These are phyloP conservation scores for Parochlus steinenii DNA, from an alignment of 2,888 invertebrate species.

Conservation along the genomic window DNA sequence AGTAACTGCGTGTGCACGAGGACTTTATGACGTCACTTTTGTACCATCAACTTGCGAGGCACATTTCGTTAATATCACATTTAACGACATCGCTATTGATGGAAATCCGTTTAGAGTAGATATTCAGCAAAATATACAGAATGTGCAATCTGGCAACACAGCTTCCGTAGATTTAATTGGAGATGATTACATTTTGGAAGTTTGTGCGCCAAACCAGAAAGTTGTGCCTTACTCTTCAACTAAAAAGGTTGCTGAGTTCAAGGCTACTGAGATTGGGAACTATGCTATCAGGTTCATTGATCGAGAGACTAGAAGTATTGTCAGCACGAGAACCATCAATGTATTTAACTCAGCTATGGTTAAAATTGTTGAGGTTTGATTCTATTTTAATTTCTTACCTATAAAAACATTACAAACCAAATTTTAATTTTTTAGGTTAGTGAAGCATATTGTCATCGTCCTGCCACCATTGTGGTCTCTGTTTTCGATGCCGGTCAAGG, in stretches of 20 bases:
- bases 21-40: constrained; percentile 83
- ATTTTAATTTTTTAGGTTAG: too few relatives aligned
- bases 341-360: constrained; percentile 63
- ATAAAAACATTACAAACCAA: too few relatives aligned
- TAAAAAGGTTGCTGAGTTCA: constrained; percentile 52
- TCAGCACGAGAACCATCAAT: constrained; percentile 50
- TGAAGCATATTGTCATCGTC: constrained; percentile 65
- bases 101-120: constrained; percentile 82
- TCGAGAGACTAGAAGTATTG: constrained; percentile 40
- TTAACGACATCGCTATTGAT: constrained; percentile 81
- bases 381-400: too few relatives aligned
- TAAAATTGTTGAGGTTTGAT: constrained; percentile 52
- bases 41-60: constrained; percentile 77
- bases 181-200: constrained; percentile 46
- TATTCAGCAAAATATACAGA: constrained; percentile 52
- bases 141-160: constrained; percentile 44
- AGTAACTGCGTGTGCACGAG: constrained; percentile 66
- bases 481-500: constrained; percentile 72
- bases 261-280: constrained; percentile 55
- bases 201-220: constrained; percentile 45
- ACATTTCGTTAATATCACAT: constrained; percentile 85
- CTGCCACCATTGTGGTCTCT: constrained; percentile 63
- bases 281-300: constrained; percentile 53
- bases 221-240: constrained; percentile 43
- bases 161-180: constrained; percentile 46